Percentiles rank a stretch among this genome's conserved stretches.
Conservation (phyloP, 2,888 invertebrate genomes). For the Coremacera marginata region DNA sequence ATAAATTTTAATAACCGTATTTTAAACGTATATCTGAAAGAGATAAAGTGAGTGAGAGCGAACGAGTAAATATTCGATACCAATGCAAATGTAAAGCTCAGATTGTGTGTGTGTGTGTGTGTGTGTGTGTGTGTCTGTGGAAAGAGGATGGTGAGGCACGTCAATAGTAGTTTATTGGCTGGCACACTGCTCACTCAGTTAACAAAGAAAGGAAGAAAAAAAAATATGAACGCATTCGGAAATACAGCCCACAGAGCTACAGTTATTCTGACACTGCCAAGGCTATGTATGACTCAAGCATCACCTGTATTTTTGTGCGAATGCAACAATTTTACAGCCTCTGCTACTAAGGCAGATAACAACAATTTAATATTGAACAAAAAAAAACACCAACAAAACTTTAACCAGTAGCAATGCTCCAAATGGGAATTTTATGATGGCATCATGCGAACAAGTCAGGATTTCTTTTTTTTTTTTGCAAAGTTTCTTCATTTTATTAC, state of each 20-base stretch:
- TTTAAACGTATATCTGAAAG: background rate
- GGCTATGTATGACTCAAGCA: too few species aligned
- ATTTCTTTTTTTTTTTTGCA: background rate
- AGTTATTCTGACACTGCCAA: too few species aligned
- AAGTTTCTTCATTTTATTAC: background rate
- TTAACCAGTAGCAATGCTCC: background rate
- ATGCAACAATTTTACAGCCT: too few species aligned
- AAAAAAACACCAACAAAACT: too few species aligned
- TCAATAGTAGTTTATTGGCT: background rate
- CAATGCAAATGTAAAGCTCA: background rate
- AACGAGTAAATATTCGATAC: background rate
- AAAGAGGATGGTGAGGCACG: background rate
- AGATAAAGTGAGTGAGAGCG: background rate
- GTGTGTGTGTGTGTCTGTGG: background rate
- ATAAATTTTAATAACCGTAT: constrained; percentile 22
- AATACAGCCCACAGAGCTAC: too few species aligned
- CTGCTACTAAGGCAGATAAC: too few species aligned
- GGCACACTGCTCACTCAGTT: background rate
- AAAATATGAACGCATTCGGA: too few species aligned
- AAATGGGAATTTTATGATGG: constrained; percentile 5
- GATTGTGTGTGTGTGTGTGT: background rate
- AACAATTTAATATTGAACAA: too few species aligned
- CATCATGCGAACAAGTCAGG: background rate
- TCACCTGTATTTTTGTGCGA: too few species aligned
- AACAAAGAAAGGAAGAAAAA: background rate